phyloP scores from a whole-genome alignment of 2,113 vertebrate genomes.

The Nanorana parkeri region DNA sequence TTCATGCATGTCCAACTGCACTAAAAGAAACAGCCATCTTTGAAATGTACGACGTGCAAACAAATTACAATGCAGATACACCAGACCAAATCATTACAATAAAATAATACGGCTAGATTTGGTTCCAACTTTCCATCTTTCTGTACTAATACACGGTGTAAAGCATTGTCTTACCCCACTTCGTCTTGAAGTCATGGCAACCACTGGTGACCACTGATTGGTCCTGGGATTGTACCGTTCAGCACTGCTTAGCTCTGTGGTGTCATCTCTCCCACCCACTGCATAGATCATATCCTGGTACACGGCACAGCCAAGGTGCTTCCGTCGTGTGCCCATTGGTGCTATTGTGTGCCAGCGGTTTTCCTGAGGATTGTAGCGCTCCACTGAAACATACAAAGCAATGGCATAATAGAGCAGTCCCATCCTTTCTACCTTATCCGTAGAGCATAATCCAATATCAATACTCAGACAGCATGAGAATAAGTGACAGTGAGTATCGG shows the following conservation, averaged over 20 bases:
- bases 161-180: slow-evolving; percentile 82
- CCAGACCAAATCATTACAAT: too few relatives aligned
- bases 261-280: slow-evolving; percentile 95
- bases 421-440: background rate
- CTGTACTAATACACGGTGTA: too few relatives aligned
- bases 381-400: slow-evolving; percentile 76
- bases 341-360: slow-evolving; percentile 98
- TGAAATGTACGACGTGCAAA: too few relatives aligned
- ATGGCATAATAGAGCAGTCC: background rate
- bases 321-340: slow-evolving; percentile 95
- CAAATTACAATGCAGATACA: too few relatives aligned
- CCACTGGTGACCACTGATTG: slow-evolving; percentile 98
- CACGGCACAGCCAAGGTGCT: slow-evolving; percentile 95
- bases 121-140: too few relatives aligned
- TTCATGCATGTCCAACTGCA: too few relatives aligned
- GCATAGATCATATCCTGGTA: slow-evolving; percentile 99
- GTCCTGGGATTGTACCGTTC: slow-evolving; percentile 97
- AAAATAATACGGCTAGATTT: too few relatives aligned
- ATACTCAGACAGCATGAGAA: too few relatives aligned
- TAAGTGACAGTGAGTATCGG: too few relatives aligned
- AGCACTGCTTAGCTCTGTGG: slow-evolving; percentile 95
- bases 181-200: slow-evolving; percentile 96
- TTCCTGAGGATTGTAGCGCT: slow-evolving; percentile 96
- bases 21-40: too few relatives aligned
- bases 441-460: background rate